Conservation (phyloP, 2,113 vertebrate genomes). For the Raphicerus campestris region DNA sequence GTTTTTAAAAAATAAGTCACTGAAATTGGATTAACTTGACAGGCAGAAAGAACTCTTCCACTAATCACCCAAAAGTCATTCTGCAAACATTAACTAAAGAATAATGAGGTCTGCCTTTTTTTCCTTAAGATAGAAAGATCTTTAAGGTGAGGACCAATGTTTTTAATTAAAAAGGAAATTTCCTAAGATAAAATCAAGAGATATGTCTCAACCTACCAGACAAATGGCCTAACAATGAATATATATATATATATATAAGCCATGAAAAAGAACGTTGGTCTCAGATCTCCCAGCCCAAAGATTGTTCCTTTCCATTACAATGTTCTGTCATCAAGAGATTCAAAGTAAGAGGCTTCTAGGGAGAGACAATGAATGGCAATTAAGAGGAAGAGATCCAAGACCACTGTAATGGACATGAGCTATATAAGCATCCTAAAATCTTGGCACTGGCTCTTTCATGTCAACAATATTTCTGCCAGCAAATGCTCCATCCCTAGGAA, state of each 20-base stretch:
- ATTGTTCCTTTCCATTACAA: background rate
- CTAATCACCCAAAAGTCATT: conserved; percentile 6
- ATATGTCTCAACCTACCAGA: background rate
- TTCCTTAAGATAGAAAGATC: conserved; percentile 12
- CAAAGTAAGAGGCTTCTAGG: background rate
- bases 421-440: background rate
- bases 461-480: background rate
- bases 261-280: background rate
- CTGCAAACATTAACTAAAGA: conserved; percentile 18
- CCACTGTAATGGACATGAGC: background rate
- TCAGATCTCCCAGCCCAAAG: background rate
- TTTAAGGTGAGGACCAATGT: conserved; percentile 14
- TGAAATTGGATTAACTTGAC: background rate
- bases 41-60: background rate
- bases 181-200: background rate
- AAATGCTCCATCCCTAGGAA: background rate
- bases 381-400: background rate
- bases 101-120: background rate
- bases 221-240: background rate
- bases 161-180: conserved; percentile 31
- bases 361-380: background rate
- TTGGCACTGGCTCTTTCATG: background rate
- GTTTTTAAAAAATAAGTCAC: background rate
- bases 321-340: background rate
- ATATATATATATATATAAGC: background rate